Base-by-base conservation (phyloP, 1,140 invertebrate species). In the Pectinophora gossypiella region DNA sequence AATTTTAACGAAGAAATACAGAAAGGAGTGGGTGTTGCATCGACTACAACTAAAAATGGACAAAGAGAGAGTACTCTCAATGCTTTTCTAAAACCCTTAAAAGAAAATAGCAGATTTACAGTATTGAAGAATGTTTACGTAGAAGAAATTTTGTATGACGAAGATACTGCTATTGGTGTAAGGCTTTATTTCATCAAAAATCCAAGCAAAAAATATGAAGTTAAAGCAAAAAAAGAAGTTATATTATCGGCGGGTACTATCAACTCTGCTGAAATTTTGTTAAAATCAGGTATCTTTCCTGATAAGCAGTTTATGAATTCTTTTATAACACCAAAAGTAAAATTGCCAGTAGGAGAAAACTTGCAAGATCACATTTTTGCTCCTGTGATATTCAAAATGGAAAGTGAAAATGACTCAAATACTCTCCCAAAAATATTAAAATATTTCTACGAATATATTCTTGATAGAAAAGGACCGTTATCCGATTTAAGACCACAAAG, bases 281-380 rank as follows among this genome's bases (percentile, higher is more conserved):
- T 89, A 79, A 56, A 83, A 59, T 80, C 90, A 58, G 70, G 88
- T 55, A 62, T 88, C 56, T 79, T 89, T 54, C 76, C 80, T 61
- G 71, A 83, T 76, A 38, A 64, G 19, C 81, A 88, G 44, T 48
- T 88, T 3, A 49, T 73, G 50, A 61, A 70, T 19, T 54, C 85
- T 2, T 81, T 77, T 12, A 90, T 93, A 6, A 52, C 82, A 0
- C 62, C 89, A 0, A 59, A 90, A 2, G 38, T 83, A 46, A 89
- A 94, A 64, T 76, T 94, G 3, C 90, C 91, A 0, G 94, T 95
- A 1, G 94, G 94, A 0, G 71, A 90, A 43, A 95, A 95, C 76
- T 87, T 95, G 0, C 91, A 92, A 68, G 92, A 93, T 62, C 92
- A 93, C 10, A 21, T 48, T 3, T 19, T 35, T 19, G 23, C 15